Evolutionary conservation across 2,797 vertebrate species (phyloP), one percentile per base, ranked within the genome.

Genomic region (Phrynocephalus vlangalii): DNA sequence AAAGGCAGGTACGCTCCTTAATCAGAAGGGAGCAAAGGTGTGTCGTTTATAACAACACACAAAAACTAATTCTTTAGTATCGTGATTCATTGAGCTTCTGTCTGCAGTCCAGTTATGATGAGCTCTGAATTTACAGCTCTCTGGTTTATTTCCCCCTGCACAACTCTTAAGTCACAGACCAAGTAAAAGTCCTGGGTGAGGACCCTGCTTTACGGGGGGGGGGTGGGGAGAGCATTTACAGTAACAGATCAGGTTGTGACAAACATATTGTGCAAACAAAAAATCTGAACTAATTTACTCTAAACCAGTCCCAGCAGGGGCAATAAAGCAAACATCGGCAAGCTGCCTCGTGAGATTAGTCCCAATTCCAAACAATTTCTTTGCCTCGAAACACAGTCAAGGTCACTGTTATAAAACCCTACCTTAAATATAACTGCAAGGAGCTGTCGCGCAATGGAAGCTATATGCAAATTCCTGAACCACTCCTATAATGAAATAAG

Each of bases 1-100:
- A 6, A 0, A 0, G 22, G 2, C 0, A 8, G 9, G 0, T 3
- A 6, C 10, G 18, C 18, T 44, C 52, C 3, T 4, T 0, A 10
- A 52, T 2, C 1, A n/a, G 44, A 13, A 83, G n/a, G 10, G 22
- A 28, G 50, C 50, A 44, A 24, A 67, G 26, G 30, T 13, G 26
- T 71, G n/a, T 5, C 70, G 8, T 38, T 38, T 33, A 2, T 33
- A 6, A 73, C 6, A 5, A 15, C 18, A 73, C 2, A 16, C 16
- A 16, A n/a, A 72, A 30, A 72, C 2, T 38, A 73, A 6, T 73
- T 33, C 52, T 56, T 56, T 9, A 33, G 30, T 15, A 73, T 20
- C 16, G 8, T 30, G 10, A 16, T 28, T 70, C 28, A 70, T 70
- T 70, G 28, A 4, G 13, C n/a, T 10, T 71, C 70, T 71, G 9